Percentiles rank a stretch among this genome's conserved stretches.
These are phyloP conservation scores for Eristalis arbustorum DNA, from an alignment of 2,888 invertebrate genomes.

Conservation along the genomic window DNA sequence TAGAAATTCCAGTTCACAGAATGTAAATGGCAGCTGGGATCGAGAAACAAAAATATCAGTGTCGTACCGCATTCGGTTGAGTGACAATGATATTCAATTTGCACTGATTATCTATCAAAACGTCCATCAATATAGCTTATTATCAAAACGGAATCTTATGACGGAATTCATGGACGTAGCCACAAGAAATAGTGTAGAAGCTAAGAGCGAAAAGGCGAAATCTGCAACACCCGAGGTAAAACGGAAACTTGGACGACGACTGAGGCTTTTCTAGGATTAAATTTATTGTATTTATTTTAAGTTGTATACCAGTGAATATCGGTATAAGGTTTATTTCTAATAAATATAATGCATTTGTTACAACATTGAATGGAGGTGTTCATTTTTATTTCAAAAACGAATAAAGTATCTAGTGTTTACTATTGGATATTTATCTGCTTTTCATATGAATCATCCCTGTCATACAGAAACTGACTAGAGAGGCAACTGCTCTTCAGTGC, in stretches of 20 bases:
- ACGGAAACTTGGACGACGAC: constrained; percentile 55
- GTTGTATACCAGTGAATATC: constrained; percentile 18
- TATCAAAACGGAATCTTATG: constrained; percentile 74
- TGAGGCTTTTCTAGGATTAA: constrained; percentile 50
- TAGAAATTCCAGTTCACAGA: constrained; percentile 16
- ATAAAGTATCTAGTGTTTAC: too few species aligned
- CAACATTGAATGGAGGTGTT: not conserved
- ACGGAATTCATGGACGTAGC: constrained; percentile 72
- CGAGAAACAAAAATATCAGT: constrained; percentile 74
- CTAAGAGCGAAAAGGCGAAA: not conserved
- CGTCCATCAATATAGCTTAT: constrained; percentile 55
- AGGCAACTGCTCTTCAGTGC: too few species aligned
- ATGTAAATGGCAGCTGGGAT: constrained; percentile 69
- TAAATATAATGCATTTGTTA: not conserved
- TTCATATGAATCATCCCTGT: too few species aligned
- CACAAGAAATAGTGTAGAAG: constrained; percentile 20
- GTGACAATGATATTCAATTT: constrained; percentile 74
- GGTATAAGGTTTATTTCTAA: constrained; percentile 49
- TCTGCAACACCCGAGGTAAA: constrained; percentile 29
- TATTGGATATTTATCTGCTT: too few species aligned
- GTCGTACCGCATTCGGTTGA: constrained; percentile 73
- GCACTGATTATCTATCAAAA: constrained; percentile 75
- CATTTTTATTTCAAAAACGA: not conserved
- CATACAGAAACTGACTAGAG: too few species aligned
- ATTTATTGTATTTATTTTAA: constrained; percentile 14